These are phyloP conservation scores for Timema podura DNA, from an alignment of 2,888 invertebrate genomes.

Conservation along the genomic window DNA sequence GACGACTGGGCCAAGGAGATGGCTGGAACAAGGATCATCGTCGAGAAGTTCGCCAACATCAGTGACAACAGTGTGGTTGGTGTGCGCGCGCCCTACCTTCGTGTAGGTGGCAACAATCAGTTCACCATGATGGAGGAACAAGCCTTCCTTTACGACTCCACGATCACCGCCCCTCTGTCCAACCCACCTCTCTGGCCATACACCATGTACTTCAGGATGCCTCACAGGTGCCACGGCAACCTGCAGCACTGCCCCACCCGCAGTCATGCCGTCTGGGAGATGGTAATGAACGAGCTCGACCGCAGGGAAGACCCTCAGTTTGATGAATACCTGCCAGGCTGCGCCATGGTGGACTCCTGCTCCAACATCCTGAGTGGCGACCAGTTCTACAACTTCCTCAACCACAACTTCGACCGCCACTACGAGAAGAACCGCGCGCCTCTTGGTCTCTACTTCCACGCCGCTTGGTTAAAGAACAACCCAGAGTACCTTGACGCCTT, in stretches of 20 bases:
- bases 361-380: constrained; percentile 88
- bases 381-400: constrained; percentile 91
- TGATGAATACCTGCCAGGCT: constrained; percentile 85
- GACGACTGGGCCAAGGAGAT: constrained; percentile 94
- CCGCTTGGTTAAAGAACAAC: constrained; percentile 89
- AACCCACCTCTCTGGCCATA: constrained; percentile 96
- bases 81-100: constrained; percentile 82
- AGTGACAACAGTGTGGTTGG: constrained; percentile 90
- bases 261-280: constrained; percentile 93
- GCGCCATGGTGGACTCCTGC: constrained; percentile 94
- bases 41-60: constrained; percentile 84
- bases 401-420: constrained; percentile 89
- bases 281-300: constrained; percentile 93
- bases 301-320: constrained; percentile 85
- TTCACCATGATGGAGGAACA: constrained; percentile 98
- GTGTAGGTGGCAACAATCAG: constrained; percentile 92
- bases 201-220: constrained; percentile 97
- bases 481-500: constrained; percentile 90
- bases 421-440: constrained; percentile 88
- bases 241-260: constrained; percentile 86
- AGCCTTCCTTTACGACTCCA: constrained; percentile 92
- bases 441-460: constrained; percentile 87
- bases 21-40: constrained; percentile 89
- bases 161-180: constrained; percentile 85
- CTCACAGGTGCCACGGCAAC: constrained; percentile 90